Percentiles rank a stretch among this genome's conserved stretches.
phyloP scores from a whole-genome alignment of 2,797 vertebrate species.

The Amniataba percoides region DNA sequence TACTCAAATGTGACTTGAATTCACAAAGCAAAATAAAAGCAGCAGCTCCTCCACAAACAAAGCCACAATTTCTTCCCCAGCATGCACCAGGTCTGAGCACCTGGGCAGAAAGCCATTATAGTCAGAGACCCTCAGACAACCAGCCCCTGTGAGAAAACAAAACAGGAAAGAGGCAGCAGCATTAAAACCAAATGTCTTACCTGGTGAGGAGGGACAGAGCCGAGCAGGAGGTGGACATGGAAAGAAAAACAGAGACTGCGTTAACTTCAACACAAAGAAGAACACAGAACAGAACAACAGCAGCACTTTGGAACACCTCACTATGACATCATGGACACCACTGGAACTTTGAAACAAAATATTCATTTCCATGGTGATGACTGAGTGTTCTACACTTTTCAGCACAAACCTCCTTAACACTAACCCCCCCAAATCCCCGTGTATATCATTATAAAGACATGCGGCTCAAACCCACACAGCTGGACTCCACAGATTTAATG shows the following conservation, averaged over 20 bases:
- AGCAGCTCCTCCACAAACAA: not conserved
- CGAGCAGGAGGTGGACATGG: not conserved
- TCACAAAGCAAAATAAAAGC: not conserved
- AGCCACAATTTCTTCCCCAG: not conserved
- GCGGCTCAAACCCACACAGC: not conserved
- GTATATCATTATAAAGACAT: not conserved
- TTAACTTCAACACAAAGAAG: not conserved
- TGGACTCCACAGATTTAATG: not conserved
- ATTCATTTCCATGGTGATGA: not conserved
- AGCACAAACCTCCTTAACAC: not conserved
- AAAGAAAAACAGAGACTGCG: not conserved
- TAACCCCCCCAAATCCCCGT: not conserved
- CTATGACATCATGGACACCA: not conserved
- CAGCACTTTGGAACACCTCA: not conserved
- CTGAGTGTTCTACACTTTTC: not conserved
- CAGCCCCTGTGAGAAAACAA: not conserved
- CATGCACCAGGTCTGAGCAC: not conserved
- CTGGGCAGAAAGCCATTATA: not conserved
- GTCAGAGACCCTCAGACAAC: not conserved
- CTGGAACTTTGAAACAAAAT: not conserved
- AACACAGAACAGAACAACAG: not conserved
- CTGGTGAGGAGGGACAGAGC: constrained; percentile 19
- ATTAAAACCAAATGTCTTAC: constrained; percentile 31
- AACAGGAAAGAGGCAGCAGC: not conserved
- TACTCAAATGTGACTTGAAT: not conserved